Evolutionary conservation across 2,888 invertebrate genomes (phyloP).

Genomic region (Phortica okadai): DNA sequence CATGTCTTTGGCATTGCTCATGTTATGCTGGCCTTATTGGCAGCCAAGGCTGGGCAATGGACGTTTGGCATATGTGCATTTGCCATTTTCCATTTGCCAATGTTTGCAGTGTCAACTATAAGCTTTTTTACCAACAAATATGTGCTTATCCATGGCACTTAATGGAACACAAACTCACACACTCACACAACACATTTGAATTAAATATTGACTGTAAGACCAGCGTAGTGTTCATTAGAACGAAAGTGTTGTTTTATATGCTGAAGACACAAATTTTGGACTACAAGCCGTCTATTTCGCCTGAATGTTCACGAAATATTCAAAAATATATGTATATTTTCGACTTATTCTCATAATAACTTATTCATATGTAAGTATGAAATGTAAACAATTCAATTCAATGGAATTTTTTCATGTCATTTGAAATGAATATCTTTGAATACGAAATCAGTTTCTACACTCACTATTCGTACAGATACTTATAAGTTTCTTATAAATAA

Average conservation of each 20-base stretch:
- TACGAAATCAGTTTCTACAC: too few relatives aligned
- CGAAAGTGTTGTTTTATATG: not conserved
- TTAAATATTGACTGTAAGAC: conserved; percentile 9
- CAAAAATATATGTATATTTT: too few relatives aligned
- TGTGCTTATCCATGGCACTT: not conserved
- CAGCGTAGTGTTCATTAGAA: not conserved
- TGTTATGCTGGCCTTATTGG: not conserved
- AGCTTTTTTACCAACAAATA: not conserved
- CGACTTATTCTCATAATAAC: too few relatives aligned
- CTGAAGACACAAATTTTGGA: too few relatives aligned
- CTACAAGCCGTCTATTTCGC: too few relatives aligned
- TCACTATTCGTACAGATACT: too few relatives aligned
- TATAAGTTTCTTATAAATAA: too few relatives aligned
- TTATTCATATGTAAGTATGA: too few relatives aligned
- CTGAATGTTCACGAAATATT: too few relatives aligned
- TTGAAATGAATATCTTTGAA: too few relatives aligned
- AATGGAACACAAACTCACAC: not conserved
- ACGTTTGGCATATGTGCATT: not conserved
- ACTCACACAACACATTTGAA: not conserved
- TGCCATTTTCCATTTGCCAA: not conserved
- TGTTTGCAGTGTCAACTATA: not conserved
- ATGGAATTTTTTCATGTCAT: too few relatives aligned
- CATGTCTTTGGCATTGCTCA: not conserved
- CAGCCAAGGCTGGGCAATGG: not conserved
- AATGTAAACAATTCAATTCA: too few relatives aligned